A percentile compares a stretch with the other conserved stretches of the same genome.
Conservation (phyloP, 2,113 vertebrate genomes). For the Nannospalax galili region DNA sequence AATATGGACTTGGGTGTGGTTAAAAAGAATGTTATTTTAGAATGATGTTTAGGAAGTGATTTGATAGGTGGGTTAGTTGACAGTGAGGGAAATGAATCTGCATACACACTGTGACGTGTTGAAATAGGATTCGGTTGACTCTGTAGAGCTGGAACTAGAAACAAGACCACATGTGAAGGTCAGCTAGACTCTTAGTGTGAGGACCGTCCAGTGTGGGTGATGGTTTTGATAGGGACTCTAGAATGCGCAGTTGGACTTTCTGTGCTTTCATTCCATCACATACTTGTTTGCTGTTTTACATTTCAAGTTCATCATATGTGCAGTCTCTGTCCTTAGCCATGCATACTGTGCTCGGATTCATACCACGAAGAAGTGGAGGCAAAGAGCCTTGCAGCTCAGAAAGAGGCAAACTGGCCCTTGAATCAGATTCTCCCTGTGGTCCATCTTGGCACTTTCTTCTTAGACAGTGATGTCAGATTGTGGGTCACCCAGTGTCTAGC, state of each 20-base stretch:
- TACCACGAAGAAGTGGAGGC: neutral
- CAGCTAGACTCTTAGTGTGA: neutral
- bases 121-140: slow-evolving; percentile 54
- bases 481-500: neutral
- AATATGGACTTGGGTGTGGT: slow-evolving; percentile 13
- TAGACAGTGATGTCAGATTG: neutral
- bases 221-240: neutral
- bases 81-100: slow-evolving; percentile 75
- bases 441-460: neutral
- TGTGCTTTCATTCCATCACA: neutral
- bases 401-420: neutral
- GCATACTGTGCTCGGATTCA: neutral
- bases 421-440: neutral
- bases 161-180: neutral
- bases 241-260: neutral
- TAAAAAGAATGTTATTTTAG: slow-evolving; percentile 67
- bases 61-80: slow-evolving; percentile 64
- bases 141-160: slow-evolving; percentile 58
- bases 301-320: neutral
- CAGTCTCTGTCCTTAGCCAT: neutral
- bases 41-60: slow-evolving; percentile 27
- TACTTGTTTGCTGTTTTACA: neutral
- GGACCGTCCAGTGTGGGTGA: neutral
- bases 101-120: slow-evolving; percentile 50
- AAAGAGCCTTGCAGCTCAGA: neutral